Evolutionary conservation across 2,113 vertebrate species (phyloP), one percentile per base, ranked within the genome.

Genomic region (Castor canadensis): DNA sequence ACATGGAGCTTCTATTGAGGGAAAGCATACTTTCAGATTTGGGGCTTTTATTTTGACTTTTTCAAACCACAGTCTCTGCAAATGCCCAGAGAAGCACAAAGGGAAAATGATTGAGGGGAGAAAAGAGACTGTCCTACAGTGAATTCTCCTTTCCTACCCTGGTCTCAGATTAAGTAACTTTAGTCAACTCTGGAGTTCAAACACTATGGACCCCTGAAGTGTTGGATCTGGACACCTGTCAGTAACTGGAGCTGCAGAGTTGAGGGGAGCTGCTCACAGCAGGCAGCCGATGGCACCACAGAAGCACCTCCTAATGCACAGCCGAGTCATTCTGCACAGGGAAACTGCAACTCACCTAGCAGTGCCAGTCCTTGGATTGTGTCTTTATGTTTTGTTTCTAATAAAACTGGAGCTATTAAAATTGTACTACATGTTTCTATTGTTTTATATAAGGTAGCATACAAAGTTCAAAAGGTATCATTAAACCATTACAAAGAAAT

Each of bases 341-440:
- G 73, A 76, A 95, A 72, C 52, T 38, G 66, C 2, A 28, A 28
- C 17, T 80, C 54, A 89, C 47, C 71, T 76, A 35, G 60, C 4
- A 20, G 58, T 30, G 66, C 69, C 54, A 62, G 19, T 64, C 35
- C 60, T 66, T 88, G 60, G 77, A 73, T 17, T 89, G 45, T 54
- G 72, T 69, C 64, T 93, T 84, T 81, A 26, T 43, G 58, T 49
- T 93, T 56, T 75, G 32, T 94, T 71, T 40, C 80, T 90, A 88
- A 89, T 93, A 89, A 90, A 90, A 90, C 2, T 6, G 52, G 79
- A 84, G 40, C 49, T 92, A 90, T 43, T 93, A 75, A 89, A 75
- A 95, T 40, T 77, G 30, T n/a, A 89, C 66, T 54, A 71, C 9
- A 81, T 16, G 7, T 28, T 89, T 69, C 22, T 19, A 72, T 38